A percentile compares a stretch with the other conserved stretches of the same genome.
Evolutionary conservation across 2,888 invertebrate species (phyloP).

Genomic region (Cryptus viduatorius): DNA sequence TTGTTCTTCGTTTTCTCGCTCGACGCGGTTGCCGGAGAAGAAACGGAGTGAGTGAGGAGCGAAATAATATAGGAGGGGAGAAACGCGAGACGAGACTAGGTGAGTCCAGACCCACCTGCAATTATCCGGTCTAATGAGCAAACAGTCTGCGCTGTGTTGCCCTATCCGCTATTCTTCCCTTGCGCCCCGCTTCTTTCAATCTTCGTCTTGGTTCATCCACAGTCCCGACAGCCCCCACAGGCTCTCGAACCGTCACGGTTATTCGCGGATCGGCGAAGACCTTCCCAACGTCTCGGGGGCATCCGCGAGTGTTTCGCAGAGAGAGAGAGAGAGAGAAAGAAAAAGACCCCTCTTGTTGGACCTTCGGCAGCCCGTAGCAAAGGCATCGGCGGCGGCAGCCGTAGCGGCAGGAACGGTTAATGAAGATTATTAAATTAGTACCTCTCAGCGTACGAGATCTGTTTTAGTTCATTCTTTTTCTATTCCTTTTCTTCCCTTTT

Average conservation of each 20-base stretch:
- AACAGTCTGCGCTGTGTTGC: slow-evolving; percentile 79
- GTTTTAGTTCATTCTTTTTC: slow-evolving; percentile 31
- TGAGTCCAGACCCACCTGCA: slow-evolving; percentile 80
- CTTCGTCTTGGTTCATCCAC: slow-evolving; percentile 16
- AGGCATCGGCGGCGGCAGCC: slow-evolving; percentile 28
- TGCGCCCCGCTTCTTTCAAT: slow-evolving; percentile 60
- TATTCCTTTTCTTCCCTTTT: slow-evolving; percentile 13
- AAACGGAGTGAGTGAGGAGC: slow-evolving; percentile 39
- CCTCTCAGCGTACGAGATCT: slow-evolving; percentile 72
- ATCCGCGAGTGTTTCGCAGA: slow-evolving; percentile 54
- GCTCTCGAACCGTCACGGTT: slow-evolving; percentile 59
- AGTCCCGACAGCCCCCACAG: slow-evolving; percentile 52
- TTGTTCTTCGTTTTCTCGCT: not conserved
- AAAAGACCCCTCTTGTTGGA: slow-evolving; percentile 11
- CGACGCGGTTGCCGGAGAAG: slow-evolving; percentile 30
- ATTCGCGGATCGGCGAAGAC: slow-evolving; percentile 61
- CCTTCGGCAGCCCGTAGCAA: slow-evolving; percentile 17
- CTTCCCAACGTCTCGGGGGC: slow-evolving; percentile 65
- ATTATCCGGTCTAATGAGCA: slow-evolving; percentile 85
- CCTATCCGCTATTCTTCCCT: slow-evolving; percentile 67
- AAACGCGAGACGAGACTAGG: slow-evolving; percentile 74
- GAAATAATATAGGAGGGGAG: slow-evolving; percentile 65
- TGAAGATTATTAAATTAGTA: slow-evolving; percentile 83
- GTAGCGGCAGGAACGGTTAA: slow-evolving; percentile 73
- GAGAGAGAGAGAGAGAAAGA: no score